A percentile compares a stretch with the other conserved stretches of the same genome.
These are phyloP conservation scores for Chaetophractus vellerosus DNA, from an alignment of 2,797 vertebrate genomes.

Conservation along the genomic window DNA sequence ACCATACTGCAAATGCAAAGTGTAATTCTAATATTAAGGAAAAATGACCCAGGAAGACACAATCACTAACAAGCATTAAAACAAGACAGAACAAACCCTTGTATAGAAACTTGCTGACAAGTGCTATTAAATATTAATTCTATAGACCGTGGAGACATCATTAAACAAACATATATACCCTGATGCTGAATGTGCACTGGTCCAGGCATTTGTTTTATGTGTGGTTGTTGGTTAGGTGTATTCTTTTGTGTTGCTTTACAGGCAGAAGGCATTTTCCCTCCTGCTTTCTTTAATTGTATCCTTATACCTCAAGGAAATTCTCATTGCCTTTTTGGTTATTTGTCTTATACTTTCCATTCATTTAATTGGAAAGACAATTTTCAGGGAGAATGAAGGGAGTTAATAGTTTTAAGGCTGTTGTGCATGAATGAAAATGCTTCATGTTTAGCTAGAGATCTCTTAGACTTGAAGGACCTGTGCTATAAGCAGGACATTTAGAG, in stretches of 20 bases:
- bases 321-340: conserved; percentile 51
- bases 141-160: conserved; percentile 90
- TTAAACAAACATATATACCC: conserved; percentile 87
- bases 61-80: conserved; percentile 87
- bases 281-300: conserved; percentile 28
- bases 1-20: conserved; percentile 68
- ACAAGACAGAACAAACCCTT: conserved; percentile 83
- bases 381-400: conserved; percentile 40
- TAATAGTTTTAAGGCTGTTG: background rate
- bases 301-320: conserved; percentile 5
- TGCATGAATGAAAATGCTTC: background rate
- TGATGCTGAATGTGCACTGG: conserved; percentile 76
- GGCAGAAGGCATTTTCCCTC: background rate
- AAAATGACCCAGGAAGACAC: conserved; percentile 77
- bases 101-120: conserved; percentile 92
- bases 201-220: conserved; percentile 83
- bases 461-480: background rate
- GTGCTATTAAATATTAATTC: conserved; percentile 93
- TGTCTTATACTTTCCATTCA: conserved; percentile 68
- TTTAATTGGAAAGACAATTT: conserved; percentile 78
- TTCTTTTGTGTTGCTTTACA: conserved; percentile 62
- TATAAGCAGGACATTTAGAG: background rate
- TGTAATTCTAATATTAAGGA: conserved; percentile 70
- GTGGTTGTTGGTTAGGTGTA: conserved; percentile 40
- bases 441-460: background rate